Evolutionary conservation across 2,113 vertebrate genomes (phyloP).

Genomic region (Pseudorectes ferrugineus): DNA sequence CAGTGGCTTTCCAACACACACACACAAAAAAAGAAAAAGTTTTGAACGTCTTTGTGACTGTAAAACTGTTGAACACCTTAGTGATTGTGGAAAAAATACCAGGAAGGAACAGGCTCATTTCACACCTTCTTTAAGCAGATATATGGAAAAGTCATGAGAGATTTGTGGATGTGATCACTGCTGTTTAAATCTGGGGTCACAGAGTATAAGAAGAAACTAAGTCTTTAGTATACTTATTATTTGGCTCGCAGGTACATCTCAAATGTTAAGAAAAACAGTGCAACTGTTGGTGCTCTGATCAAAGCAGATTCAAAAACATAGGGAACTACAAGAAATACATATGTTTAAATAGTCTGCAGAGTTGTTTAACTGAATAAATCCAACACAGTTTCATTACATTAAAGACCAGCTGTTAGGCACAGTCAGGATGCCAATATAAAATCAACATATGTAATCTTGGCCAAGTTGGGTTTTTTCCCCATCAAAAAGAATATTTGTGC

Average conservation of each 20-base stretch:
- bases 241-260: background rate
- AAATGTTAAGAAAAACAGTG: background rate
- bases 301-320: background rate
- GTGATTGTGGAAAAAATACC: background rate
- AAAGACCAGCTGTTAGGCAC: conserved; percentile 47
- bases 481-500: conserved; percentile 53
- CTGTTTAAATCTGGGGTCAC: background rate
- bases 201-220: background rate
- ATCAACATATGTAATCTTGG: conserved; percentile 52
- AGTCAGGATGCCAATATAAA: conserved; percentile 63
- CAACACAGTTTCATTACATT: conserved; percentile 26
- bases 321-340: background rate
- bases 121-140: background rate
- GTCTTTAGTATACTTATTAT: background rate
- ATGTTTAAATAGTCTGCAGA: conserved; percentile 2
- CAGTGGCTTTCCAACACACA: background rate
- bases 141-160: background rate
- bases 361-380: conserved; percentile 50
- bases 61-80: background rate
- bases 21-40: background rate
- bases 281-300: background rate
- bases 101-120: background rate
- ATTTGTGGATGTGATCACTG: background rate
- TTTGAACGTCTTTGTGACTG: background rate
- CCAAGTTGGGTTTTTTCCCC: background rate